Conservation (phyloP, 2,113 vertebrate genomes). For the Nothocercus nigrocapillus region DNA sequence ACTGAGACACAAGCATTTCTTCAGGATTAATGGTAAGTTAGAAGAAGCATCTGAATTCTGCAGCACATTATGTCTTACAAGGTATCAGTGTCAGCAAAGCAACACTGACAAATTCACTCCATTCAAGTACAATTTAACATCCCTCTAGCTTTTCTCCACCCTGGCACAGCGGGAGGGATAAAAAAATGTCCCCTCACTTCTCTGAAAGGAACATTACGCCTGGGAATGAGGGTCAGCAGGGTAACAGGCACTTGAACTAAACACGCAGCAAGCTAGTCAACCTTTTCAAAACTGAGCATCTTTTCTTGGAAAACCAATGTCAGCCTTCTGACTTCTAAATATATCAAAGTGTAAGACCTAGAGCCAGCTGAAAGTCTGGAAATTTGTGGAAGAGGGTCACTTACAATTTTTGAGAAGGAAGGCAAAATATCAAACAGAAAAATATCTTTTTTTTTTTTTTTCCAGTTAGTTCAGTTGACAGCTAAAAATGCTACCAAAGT, state of each 20-base stretch:
- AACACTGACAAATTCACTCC: neutral
- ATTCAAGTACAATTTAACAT: neutral
- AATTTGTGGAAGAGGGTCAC: neutral
- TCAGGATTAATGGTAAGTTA: neutral
- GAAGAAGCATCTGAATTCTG: neutral
- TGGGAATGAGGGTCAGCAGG: neutral
- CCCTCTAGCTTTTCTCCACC: neutral
- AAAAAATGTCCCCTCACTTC: neutral
- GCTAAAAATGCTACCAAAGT: neutral
- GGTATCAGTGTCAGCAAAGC: neutral
- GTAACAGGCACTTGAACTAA: neutral
- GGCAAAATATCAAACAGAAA: rapidly evolving
- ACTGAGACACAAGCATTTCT: neutral
- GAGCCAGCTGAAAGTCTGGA: neutral
- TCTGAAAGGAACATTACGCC: neutral
- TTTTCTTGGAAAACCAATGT: neutral
- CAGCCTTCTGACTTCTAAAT: neutral
- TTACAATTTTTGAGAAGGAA: neutral
- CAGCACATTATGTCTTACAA: neutral
- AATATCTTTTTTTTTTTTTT: neutral
- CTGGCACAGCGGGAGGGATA: neutral
- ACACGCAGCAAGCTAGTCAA: neutral
- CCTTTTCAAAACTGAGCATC: neutral
- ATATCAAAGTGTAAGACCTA: neutral
- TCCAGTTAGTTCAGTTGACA: neutral